Conservation (phyloP, 2,888 invertebrate species). For the Drosophila mimica region DNA sequence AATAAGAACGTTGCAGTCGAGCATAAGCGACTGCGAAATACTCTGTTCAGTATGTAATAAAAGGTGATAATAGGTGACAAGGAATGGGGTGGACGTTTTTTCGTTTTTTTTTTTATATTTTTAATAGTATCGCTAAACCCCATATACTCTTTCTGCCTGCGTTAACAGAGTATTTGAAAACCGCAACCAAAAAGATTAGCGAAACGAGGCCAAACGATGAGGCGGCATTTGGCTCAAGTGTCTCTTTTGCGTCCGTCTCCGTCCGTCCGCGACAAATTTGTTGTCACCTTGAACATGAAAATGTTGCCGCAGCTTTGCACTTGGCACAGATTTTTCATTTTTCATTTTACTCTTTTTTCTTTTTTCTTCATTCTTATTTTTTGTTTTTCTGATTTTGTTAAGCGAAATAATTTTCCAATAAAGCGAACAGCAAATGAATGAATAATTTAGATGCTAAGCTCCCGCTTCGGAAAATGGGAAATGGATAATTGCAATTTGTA, state of each 20-base stretch:
- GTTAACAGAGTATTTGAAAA: background rate
- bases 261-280: constrained; percentile 27
- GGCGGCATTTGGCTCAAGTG: constrained; percentile 70
- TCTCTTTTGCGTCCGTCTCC: constrained; percentile 10
- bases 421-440: constrained; percentile 22
- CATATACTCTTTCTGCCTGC: background rate
- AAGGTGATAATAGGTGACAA: background rate
- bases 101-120: too few species aligned
- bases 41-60: background rate
- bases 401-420: constrained; percentile 58
- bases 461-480: constrained; percentile 27
- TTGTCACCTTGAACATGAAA: constrained; percentile 82
- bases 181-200: constrained; percentile 16
- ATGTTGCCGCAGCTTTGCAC: constrained; percentile 67
- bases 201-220: constrained; percentile 66
- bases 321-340: constrained; percentile 76
- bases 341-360: too few species aligned
- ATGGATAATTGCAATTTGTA: constrained; percentile 37
- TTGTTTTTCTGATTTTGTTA: background rate
- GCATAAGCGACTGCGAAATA: background rate
- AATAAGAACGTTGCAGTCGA: too few species aligned
- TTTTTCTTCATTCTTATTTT: background rate
- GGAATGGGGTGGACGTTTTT: background rate
- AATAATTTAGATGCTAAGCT: constrained; percentile 12
- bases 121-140: constrained; percentile 9